Conservation (phyloP, 2,113 vertebrate species). For the Archocentrus centrarchus region DNA sequence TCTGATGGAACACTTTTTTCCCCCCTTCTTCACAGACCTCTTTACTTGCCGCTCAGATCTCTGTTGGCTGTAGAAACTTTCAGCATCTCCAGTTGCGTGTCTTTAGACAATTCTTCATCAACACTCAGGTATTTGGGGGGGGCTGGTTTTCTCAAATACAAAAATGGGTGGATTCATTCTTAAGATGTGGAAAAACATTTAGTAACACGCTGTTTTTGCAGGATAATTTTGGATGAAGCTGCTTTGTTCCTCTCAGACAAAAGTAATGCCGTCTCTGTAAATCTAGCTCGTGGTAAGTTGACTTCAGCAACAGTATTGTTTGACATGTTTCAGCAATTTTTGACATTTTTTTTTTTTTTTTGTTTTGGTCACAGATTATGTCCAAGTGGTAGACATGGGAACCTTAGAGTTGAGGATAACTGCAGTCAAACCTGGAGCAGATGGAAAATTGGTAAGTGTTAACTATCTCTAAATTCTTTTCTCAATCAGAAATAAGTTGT, state of each 20-base stretch:
- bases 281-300: slow-evolving; percentile 89
- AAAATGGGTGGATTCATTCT: background rate
- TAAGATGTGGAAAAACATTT: background rate
- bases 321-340: background rate
- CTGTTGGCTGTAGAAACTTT: slow-evolving; percentile 95
- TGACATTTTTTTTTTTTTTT: background rate
- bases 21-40: slow-evolving; percentile 81
- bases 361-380: slow-evolving; percentile 86
- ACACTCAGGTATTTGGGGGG: slow-evolving; percentile 87
- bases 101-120: slow-evolving; percentile 93
- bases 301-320: background rate
- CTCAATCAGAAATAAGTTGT: background rate
- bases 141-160: background rate
- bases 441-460: slow-evolving; percentile 86
- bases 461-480: background rate
- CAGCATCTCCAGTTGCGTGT: slow-evolving; percentile 94
- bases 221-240: slow-evolving; percentile 97
- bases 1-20: background rate
- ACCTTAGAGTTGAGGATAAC: slow-evolving; percentile 94
- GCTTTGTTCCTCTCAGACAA: slow-evolving; percentile 95
- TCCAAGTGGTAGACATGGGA: slow-evolving; percentile 97
- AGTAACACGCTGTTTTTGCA: slow-evolving; percentile 57
- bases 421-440: slow-evolving; percentile 86
- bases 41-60: slow-evolving; percentile 91
- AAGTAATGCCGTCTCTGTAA: slow-evolving; percentile 88